Conservation (phyloP, 30 jellyfish, hydroid and myxozoan species). For the Pelagia noctiluca region DNA sequence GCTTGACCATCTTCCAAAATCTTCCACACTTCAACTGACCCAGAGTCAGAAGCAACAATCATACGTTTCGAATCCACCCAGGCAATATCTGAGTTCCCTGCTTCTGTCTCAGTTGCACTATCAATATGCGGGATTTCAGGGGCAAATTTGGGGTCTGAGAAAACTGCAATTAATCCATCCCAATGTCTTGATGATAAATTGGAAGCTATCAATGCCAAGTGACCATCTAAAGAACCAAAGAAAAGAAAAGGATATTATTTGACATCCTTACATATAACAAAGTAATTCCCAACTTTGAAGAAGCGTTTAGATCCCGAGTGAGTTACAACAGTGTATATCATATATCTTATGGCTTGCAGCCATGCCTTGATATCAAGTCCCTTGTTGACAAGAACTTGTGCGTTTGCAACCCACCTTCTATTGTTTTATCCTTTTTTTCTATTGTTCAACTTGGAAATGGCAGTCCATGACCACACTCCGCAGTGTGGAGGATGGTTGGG, state of each 20-base stretch:
- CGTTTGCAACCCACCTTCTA: too few relatives aligned
- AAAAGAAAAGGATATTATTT: slow-evolving; percentile 1
- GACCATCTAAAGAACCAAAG: slow-evolving; percentile 56
- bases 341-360: too few relatives aligned
- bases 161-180: slow-evolving; percentile 90
- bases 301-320: too few relatives aligned
- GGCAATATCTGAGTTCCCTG: slow-evolving; percentile 76
- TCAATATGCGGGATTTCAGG: slow-evolving; percentile 87
- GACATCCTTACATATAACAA: too few relatives aligned
- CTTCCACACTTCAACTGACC: slow-evolving; percentile 77
- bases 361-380: too few relatives aligned
- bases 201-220: slow-evolving; percentile 86
- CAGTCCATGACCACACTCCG: too few relatives aligned
- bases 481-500: too few relatives aligned
- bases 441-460: too few relatives aligned
- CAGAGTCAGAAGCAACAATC: slow-evolving; percentile 75
- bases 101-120: slow-evolving; percentile 68
- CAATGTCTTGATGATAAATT: slow-evolving; percentile 85
- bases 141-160: slow-evolving; percentile 74
- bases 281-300: too few relatives aligned
- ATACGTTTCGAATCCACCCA: slow-evolving; percentile 77
- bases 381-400: too few relatives aligned
- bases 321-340: too few relatives aligned
- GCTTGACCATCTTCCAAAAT: slow-evolving; percentile 41
- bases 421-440: too few relatives aligned